Base-by-base conservation (phyloP, 2,113 vertebrate genomes). In the Odocoileus hemionus region DNA sequence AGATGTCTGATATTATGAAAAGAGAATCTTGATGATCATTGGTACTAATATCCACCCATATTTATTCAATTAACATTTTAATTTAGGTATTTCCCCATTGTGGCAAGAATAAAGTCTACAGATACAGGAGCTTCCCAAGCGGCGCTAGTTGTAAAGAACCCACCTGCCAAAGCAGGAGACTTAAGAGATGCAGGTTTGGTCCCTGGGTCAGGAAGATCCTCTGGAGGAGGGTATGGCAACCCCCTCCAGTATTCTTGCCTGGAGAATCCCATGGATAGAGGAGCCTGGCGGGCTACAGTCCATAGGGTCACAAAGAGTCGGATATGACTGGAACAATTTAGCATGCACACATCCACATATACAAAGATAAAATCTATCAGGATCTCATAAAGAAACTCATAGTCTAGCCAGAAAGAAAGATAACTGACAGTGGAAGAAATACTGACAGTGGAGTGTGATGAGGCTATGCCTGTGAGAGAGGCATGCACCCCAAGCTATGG, bases 401-500 rank as follows among this genome's bases (percentile, higher is more conserved):
- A 86, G 28, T 89, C 17, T n/a, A 55, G 17, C 36, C 33, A 26
- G 54, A 94, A 50, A 58, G 45, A 13, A 43, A 55, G n/a, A 13
- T 47, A 28, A 30, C 0, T 28, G 30, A 16, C 7, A 74, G 23
- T 58, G 4, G 5, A 50, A 26, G 67, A 43, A 1, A 28, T n/a
- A 25, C 1, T 9, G 26, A 15, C 13, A 78, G 26, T 55, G 5
- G 6, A 52, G 5, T 33, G 47, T 28, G 5, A 15, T 5, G 52
- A 23, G 6, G 11, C 58, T 7, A 2, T 50, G 64, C 39, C 47
- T 45, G 1, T 10, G 70, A 78, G 45, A 86, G 45, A 60, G n/a
- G 33, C 17, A 1, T 6, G 15, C 33, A 36, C 9, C 1, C 3
- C 2, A 23, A 30, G 19, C 13, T 64, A 1, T 57, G 36, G 45